These are phyloP conservation scores for Dolomedes plantarius DNA, from an alignment of 2,888 invertebrate species.

Conservation along the genomic window DNA sequence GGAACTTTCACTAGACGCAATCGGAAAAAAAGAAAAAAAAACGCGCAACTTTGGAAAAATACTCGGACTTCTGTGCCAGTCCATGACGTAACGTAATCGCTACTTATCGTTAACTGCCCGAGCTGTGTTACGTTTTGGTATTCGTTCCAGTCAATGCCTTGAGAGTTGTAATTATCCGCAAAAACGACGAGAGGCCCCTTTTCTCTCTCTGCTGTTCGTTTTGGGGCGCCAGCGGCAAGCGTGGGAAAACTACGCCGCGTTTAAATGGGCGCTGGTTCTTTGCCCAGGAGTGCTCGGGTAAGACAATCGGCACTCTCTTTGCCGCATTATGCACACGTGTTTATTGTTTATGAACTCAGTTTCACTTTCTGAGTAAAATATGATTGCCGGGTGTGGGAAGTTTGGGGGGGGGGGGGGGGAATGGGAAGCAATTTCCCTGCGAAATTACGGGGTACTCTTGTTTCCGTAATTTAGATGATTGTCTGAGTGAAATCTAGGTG, in stretches of 20 bases:
- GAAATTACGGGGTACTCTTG: too few species aligned
- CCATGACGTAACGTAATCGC: background rate
- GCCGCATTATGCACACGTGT: background rate
- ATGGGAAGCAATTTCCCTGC: too few species aligned
- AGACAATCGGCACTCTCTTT: background rate
- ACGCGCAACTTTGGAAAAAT: background rate
- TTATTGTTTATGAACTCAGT: background rate
- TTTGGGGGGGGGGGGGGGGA: too few species aligned
- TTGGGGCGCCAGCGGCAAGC: background rate
- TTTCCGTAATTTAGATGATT: too few species aligned
- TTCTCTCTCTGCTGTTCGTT: too few species aligned
- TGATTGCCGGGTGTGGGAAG: too few species aligned
- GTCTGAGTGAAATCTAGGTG: too few species aligned
- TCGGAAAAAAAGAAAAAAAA: background rate
- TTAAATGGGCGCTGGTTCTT: background rate
- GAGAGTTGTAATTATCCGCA: background rate
- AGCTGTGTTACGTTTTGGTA: background rate
- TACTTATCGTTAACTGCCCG: background rate
- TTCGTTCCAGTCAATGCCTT: slow-evolving; percentile 1
- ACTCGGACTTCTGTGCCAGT: background rate
- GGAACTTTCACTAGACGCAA: background rate
- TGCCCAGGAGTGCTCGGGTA: too few species aligned
- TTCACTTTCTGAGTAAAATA: background rate
- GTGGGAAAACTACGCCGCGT: background rate
- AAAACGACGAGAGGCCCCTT: background rate